phyloP scores from a whole-genome alignment of 1,140 invertebrate genomes.

The Cydia amplana region DNA sequence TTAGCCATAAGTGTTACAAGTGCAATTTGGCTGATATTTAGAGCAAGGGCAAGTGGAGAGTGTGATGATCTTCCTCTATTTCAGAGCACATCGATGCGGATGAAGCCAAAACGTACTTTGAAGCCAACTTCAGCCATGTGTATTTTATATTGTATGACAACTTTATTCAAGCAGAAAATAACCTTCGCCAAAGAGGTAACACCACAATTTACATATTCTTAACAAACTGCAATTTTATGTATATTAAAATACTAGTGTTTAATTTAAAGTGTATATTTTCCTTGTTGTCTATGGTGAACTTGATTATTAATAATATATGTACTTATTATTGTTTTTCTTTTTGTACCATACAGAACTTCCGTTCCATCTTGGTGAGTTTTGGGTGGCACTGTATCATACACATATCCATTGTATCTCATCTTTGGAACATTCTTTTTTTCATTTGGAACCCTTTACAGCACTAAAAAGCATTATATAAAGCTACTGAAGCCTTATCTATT shows the following conservation, averaged over 20 bases:
- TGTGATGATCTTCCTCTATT: constrained; percentile 56
- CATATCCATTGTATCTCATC: constrained; percentile 16
- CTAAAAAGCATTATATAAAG: neutral
- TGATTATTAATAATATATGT: constrained; percentile 46
- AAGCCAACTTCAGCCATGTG: constrained; percentile 96
- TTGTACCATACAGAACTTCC: constrained; percentile 82
- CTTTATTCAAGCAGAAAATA: constrained; percentile 94
- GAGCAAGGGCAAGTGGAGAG: neutral
- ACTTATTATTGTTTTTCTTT: constrained; percentile 67
- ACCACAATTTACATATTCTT: constrained; percentile 31
- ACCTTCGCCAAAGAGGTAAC: constrained; percentile 93
- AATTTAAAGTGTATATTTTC: constrained; percentile 4
- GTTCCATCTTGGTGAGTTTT: constrained; percentile 83
- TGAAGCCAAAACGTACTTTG: constrained; percentile 95
- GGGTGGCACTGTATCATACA: constrained; percentile 47
- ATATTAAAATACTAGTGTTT: constrained; percentile 28
- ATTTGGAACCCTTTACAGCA: neutral
- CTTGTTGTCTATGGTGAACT: neutral
- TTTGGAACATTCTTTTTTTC: neutral
- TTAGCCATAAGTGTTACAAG: neutral
- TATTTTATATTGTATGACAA: constrained; percentile 97
- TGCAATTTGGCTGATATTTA: neutral
- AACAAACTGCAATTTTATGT: constrained; percentile 29
- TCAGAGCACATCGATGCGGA: constrained; percentile 94
- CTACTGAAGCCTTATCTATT: neutral